phyloP scores from a whole-genome alignment of 37 sponge, comb jelly and placozoan genomes.

The Trichoplax adhaerens region DNA sequence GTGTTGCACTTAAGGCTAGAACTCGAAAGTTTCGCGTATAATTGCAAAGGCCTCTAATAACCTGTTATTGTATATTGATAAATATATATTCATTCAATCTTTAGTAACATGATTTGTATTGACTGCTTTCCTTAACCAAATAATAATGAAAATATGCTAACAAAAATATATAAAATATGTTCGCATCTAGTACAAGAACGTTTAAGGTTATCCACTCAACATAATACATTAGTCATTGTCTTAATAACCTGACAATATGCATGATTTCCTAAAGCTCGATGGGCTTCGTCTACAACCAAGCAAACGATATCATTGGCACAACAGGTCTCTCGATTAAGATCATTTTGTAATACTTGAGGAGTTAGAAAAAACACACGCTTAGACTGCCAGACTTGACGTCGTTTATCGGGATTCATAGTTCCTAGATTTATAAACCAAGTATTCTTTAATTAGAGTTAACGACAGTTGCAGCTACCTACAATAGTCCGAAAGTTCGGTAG shows the following conservation, averaged over 20 bases:
- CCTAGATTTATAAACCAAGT: constrained; percentile 13
- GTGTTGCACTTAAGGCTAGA: constrained; percentile 88
- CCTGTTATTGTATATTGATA: constrained; percentile 26
- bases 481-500: too few relatives aligned
- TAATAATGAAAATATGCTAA: background rate
- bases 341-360: constrained; percentile 99
- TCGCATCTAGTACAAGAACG: background rate
- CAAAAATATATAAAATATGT: background rate
- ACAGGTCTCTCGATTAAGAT: constrained; percentile 57
- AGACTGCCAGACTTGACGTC: constrained; percentile 37
- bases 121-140: background rate
- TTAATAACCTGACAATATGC: constrained; percentile 79
- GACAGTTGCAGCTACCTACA: too few relatives aligned
- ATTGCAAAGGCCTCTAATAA: constrained; percentile 44
- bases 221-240: background rate
- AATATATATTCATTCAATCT: background rate
- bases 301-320: constrained; percentile 60
- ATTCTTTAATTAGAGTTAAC: too few relatives aligned
- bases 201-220: background rate
- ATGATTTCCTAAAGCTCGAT: constrained; percentile 93
- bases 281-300: constrained; percentile 97
- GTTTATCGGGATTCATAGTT: constrained; percentile 33
- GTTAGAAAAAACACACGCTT: constrained; percentile 94
- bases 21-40: constrained; percentile 49
- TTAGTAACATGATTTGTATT: background rate